Percentiles rank a stretch among this genome's conserved stretches.
phyloP scores from a whole-genome alignment of 1,140 invertebrate species.

The Adoxophyes honmai region DNA sequence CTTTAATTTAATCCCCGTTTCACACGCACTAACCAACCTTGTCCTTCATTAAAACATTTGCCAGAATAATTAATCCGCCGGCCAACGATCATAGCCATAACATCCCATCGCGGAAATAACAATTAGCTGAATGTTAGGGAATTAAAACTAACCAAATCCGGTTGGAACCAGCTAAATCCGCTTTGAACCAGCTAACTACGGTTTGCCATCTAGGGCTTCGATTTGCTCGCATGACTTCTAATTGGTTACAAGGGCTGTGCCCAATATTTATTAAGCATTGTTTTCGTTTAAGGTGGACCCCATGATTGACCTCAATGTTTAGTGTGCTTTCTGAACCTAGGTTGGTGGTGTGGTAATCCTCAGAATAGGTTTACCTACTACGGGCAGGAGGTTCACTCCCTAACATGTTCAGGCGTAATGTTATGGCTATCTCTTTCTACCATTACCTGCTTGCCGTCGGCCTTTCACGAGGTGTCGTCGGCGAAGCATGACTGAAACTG shows the following conservation, averaged over 20 bases:
- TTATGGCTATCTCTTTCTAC: too few relatives aligned
- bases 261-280: conserved; percentile 1
- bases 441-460: too few relatives aligned
- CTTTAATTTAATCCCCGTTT: not conserved
- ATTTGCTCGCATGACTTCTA: not conserved
- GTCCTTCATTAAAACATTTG: conserved; percentile 1
- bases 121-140: conserved; percentile 33
- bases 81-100: conserved; percentile 18
- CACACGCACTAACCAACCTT: not conserved
- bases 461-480: too few relatives aligned
- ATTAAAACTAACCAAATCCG: conserved; percentile 29
- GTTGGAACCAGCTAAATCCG: conserved; percentile 28
- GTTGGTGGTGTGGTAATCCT: too few relatives aligned
- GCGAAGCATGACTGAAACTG: too few relatives aligned
- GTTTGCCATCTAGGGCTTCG: not conserved
- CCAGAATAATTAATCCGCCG: conserved; percentile 8
- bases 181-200: conserved; percentile 16
- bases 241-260: conserved; percentile 10
- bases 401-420: too few relatives aligned
- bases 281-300: not conserved
- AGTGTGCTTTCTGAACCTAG: not conserved
- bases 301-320: conserved; percentile 2
- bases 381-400: too few relatives aligned
- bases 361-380: too few relatives aligned
- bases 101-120: conserved; percentile 35